Base-by-base conservation (phyloP, 2,797 vertebrate species). In the Nannoperca australis region DNA sequence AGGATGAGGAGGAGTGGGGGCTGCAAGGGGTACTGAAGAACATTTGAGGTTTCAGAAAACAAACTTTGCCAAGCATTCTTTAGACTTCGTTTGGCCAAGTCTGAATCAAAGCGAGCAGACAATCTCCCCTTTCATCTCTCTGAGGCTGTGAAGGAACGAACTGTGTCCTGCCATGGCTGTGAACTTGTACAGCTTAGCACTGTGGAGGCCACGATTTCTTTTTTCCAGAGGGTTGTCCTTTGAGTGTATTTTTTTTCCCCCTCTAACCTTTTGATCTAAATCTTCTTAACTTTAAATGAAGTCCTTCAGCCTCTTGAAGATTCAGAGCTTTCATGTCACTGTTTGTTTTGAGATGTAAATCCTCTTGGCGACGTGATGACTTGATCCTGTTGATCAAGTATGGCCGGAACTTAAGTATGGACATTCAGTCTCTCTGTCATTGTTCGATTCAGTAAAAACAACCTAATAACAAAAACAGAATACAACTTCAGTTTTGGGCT, bases 231-330 rank as follows among this genome's bases (percentile, higher is more conserved):
- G 86, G 85, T 90, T 68, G 65, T 91, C 85, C 82, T 93, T 92
- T 93, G 89, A 93, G 91, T 92, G 85, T 88, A 82, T 92, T 88
- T 92, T 85, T 85, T 82, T 38, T n/a, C 74, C 24, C 58, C 76
- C 82, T 76, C 85, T 88, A 94, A 94, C 94, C 94, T 95, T 96
- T 95, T 95, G 94, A 95, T 95, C 94, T 94, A 95, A 95, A 96
- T 95, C 94, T 94, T 95, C 95, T 95, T 95, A 95, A 94, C 91
- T 94, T 94, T 94, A 94, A 95, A 95, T 94, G 90, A 95, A 95
- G 93, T 94, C 88, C 92, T 94, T 93, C 91, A 93, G 92, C 85
- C 89, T 94, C 90, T 95, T 92, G 91, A 94, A 91, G 91, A 94
- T 91, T 91, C 87, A 54, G 77, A 77, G 88, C 90, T 93, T 95